A percentile compares a stretch with the other conserved stretches of the same genome.
phyloP scores from a whole-genome alignment of 2,888 invertebrate genomes.

The Limnephilus lunatus region DNA sequence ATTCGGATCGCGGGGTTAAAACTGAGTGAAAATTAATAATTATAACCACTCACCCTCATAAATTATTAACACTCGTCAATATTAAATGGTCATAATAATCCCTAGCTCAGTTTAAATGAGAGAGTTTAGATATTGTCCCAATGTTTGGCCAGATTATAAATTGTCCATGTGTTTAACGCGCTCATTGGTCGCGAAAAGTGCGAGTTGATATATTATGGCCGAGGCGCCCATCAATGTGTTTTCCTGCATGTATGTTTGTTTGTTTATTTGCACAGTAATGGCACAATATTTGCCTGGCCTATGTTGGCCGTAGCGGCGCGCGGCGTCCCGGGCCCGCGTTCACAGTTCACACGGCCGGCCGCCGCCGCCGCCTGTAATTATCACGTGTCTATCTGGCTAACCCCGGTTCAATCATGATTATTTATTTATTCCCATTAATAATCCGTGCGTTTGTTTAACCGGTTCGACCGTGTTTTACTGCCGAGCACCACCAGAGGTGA shows the following conservation, averaged over 20 bases:
- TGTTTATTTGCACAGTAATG: neutral
- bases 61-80: too few species aligned
- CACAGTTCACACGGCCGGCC: constrained; percentile 56
- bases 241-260: neutral
- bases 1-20: too few species aligned
- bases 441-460: constrained; percentile 38
- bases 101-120: neutral
- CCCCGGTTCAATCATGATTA: constrained; percentile 56
- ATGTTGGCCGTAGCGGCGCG: too few species aligned
- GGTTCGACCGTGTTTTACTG: constrained; percentile 17
- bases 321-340: constrained; percentile 25
- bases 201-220: neutral
- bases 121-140: neutral
- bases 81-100: neutral
- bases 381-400: constrained; percentile 48
- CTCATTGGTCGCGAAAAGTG: neutral
- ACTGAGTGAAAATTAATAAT: neutral
- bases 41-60: too few species aligned
- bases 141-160: neutral
- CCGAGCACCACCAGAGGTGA: neutral
- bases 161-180: neutral
- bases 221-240: neutral
- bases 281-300: neutral
- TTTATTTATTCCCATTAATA: constrained; percentile 57
- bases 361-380: constrained; percentile 49